phyloP scores from a whole-genome alignment of 2,888 invertebrate genomes.

The Exocentrus adspersus region DNA sequence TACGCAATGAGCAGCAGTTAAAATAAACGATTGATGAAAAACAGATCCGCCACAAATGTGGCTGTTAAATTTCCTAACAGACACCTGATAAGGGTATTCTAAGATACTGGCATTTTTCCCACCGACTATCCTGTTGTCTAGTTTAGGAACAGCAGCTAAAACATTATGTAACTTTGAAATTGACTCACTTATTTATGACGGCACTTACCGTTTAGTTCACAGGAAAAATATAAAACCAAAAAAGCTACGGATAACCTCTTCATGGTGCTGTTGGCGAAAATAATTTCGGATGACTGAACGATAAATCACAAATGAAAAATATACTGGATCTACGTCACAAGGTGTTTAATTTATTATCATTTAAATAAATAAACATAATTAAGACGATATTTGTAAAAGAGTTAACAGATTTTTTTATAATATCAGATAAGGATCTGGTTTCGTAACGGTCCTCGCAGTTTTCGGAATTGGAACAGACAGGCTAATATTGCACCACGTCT shows the following conservation, averaged over 20 bases:
- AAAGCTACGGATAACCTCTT: not conserved
- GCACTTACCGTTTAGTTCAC: too few species aligned
- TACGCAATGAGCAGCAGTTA: constrained; percentile 48
- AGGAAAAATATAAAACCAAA: not conserved
- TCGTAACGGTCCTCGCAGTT: not conserved
- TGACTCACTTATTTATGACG: too few species aligned
- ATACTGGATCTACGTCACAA: not conserved
- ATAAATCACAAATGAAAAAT: not conserved
- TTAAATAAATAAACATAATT: constrained; percentile 13
- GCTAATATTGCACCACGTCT: too few species aligned
- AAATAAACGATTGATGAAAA: constrained; percentile 41
- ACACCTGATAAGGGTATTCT: constrained; percentile 42
- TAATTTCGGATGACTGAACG: not conserved
- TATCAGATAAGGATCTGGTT: not conserved
- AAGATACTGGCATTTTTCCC: constrained; percentile 34
- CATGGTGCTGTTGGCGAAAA: not conserved
- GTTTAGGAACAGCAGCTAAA: constrained; percentile 26
- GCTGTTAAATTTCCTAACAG: constrained; percentile 24
- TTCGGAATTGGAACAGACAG: not conserved
- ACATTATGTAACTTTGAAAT: constrained; percentile 3
- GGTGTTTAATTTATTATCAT: constrained; percentile 16
- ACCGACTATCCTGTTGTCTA: constrained; percentile 36
- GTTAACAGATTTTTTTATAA: not conserved
- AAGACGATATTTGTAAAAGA: constrained; percentile 6
- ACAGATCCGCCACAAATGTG: constrained; percentile 43